Evolutionary conservation across 1,140 invertebrate genomes (phyloP).

Genomic region (Ridgeia piscesae): DNA sequence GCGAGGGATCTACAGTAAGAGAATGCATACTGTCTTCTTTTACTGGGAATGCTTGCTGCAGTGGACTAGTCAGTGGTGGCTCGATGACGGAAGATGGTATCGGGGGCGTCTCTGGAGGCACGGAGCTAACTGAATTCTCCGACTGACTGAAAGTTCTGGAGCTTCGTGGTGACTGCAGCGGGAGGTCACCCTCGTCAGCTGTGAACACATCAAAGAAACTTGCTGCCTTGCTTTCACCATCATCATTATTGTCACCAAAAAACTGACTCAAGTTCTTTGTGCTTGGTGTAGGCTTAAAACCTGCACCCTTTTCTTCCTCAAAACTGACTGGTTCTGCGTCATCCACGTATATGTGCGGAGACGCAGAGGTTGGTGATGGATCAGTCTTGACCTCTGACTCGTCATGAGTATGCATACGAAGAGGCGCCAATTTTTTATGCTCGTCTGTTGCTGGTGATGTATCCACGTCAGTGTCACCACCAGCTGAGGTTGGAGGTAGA

Average conservation of each 20-base stretch:
- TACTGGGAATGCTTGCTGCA: slow-evolving; percentile 13
- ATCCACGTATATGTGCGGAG: not conserved
- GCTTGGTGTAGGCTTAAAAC: slow-evolving; percentile 18
- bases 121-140: not conserved
- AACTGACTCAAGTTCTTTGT: slow-evolving; percentile 25
- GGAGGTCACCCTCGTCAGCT: slow-evolving; percentile 8
- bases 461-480: not conserved
- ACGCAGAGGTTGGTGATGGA: not conserved
- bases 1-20: not conserved
- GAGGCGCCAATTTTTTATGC: not conserved
- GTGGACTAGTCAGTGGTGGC: slow-evolving; percentile 7
- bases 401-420: not conserved
- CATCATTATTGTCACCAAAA: slow-evolving; percentile 14
- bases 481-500: not conserved
- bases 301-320: slow-evolving; percentile 14
- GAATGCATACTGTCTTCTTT: not conserved
- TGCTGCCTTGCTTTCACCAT: slow-evolving; percentile 25
- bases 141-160: not conserved
- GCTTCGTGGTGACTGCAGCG: slow-evolving; percentile 10
- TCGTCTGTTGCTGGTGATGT: not conserved
- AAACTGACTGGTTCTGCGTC: slow-evolving; percentile 12
- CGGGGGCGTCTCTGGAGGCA: slow-evolving; percentile 20
- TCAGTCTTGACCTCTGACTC: not conserved
- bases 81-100: not conserved
- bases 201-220: slow-evolving; percentile 36